Evolutionary conservation across 2,113 vertebrate species (phyloP).

Genomic region (Chinchilla lanigera): DNA sequence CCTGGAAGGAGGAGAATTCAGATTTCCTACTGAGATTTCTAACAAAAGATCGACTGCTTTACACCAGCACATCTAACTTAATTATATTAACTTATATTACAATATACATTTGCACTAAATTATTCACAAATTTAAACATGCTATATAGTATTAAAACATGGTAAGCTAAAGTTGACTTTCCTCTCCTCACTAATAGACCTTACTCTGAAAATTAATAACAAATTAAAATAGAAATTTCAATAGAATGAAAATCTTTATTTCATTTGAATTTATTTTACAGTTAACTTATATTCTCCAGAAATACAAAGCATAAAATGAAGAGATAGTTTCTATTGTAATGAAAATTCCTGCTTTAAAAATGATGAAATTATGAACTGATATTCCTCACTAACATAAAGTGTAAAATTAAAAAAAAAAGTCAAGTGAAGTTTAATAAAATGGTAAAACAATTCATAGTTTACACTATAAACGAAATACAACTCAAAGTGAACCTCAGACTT

Average conservation of each 20-base stretch:
- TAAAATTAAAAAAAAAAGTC: neutral
- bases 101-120: neutral
- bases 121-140: neutral
- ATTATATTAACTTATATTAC: neutral
- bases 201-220: neutral
- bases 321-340: neutral
- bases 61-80: neutral
- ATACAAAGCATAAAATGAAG: neutral
- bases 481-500: neutral
- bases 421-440: neutral
- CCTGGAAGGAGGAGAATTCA: neutral
- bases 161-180: neutral
- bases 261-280: neutral
- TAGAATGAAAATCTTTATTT: neutral
- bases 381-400: neutral
- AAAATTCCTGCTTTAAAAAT: neutral
- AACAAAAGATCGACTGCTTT: neutral
- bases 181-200: neutral
- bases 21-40: neutral
- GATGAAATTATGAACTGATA: neutral
- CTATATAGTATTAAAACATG: neutral
- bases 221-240: constrained; percentile 11
- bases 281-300: neutral
- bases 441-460: neutral
- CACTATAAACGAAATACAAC: neutral